Base-by-base conservation (phyloP, 2,888 invertebrate species). In the Tubulanus polymorphus region DNA sequence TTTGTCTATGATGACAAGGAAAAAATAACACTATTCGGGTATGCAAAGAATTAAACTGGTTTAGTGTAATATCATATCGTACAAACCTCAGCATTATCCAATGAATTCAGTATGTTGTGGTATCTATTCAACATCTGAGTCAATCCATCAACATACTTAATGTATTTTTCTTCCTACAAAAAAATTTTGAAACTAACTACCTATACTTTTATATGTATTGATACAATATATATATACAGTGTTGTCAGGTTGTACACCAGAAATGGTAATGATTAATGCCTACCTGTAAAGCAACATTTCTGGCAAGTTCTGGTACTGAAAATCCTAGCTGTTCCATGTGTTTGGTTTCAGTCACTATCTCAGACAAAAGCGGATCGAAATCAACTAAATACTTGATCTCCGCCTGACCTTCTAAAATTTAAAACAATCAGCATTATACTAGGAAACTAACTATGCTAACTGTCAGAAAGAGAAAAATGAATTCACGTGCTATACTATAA, bases 21-120 rank as follows among this genome's bases (percentile, higher is more conserved):
- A n/a, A n/a, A n/a, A n/a, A n/a, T n/a, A n/a, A n/a, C n/a, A n/a
- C n/a, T n/a, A n/a, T n/a, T n/a, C n/a, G n/a, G n/a, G n/a, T n/a
- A n/a, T n/a, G n/a, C n/a, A n/a, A n/a, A n/a, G n/a, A n/a, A n/a
- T n/a, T n/a, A n/a, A n/a, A n/a, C n/a, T n/a, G n/a, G n/a, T n/a
- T n/a, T n/a, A n/a, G n/a, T n/a, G n/a, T n/a, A n/a, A n/a, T n/a
- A n/a, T n/a, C n/a, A n/a, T n/a, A n/a, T n/a, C n/a, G n/a, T n/a
- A n/a, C n/a, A n/a, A n/a, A 86, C 86, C 80, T 92, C 90, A 0
- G 90, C 87, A 10, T 83, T 78, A 29, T 87, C 87, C 52, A 93
- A 81, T 2, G 84, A 85, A 0, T 83, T 78, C 0, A 87, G 76
- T 28, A 87, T 84, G 0, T 71, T 70, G 71, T 89, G 89, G 57